Evolutionary conservation across 2,113 vertebrate species (phyloP).

Genomic region (Pelmatolapia mariae): DNA sequence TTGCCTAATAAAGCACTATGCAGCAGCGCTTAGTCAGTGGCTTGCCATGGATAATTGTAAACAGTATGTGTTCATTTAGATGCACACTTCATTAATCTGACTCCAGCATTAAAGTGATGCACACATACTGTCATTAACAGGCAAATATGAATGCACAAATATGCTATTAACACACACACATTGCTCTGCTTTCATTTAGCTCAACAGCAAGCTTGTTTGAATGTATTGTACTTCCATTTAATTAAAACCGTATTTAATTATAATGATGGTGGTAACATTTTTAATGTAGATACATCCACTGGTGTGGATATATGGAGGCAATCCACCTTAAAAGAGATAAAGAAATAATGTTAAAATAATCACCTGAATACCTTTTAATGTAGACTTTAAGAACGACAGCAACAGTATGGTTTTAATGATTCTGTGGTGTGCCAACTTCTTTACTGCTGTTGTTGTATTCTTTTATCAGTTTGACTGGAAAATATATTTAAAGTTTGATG

Average conservation of each 20-base stretch:
- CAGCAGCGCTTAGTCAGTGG: neutral
- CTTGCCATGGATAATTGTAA: neutral
- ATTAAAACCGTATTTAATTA: neutral
- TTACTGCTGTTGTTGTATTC: neutral
- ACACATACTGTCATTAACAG: neutral
- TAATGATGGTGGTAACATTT: neutral
- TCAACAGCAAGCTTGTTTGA: neutral
- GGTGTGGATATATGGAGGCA: neutral
- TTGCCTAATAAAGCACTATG: neutral
- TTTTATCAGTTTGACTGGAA: neutral
- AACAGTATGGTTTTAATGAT: neutral
- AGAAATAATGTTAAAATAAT: neutral
- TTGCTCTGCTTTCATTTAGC: neutral
- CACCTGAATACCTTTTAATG: neutral
- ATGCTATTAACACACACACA: neutral
- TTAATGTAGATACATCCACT: neutral
- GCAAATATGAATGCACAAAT: neutral
- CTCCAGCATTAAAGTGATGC: neutral
- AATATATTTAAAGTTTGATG: neutral
- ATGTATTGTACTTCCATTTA: neutral
- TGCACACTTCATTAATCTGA: slow-evolving; percentile 11
- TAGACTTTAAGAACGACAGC: neutral
- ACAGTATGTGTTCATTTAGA: slow-evolving; percentile 5
- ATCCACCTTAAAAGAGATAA: neutral
- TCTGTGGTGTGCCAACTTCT: neutral